Conservation (phyloP, 2,888 invertebrate genomes). For the Sycophila texana region DNA sequence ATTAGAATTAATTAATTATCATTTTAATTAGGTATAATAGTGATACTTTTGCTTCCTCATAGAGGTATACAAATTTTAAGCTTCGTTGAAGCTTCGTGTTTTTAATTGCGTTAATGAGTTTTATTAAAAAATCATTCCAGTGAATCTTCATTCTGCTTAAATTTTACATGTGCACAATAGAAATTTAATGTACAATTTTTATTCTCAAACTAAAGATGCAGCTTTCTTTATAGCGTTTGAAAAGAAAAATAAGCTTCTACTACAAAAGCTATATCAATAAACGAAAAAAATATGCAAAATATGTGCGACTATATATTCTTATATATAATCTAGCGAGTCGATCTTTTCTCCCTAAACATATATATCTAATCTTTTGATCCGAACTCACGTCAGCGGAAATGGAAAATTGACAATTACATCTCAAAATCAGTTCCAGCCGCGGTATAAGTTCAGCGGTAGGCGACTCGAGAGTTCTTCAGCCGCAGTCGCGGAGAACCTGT, state of each 20-base stretch:
- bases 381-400: neutral
- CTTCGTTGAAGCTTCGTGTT: too few species aligned
- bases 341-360: neutral
- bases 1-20: too few species aligned
- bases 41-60: too few species aligned
- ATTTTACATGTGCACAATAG: too few species aligned
- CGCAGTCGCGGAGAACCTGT: neutral
- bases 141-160: too few species aligned
- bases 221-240: too few species aligned
- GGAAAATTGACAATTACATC: neutral
- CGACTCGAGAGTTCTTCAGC: neutral
- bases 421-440: conserved; percentile 5
- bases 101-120: too few species aligned
- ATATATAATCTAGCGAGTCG: neutral
- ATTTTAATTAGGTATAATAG: too few species aligned
- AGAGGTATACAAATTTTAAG: too few species aligned
- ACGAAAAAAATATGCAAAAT: neutral
- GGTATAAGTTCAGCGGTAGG: neutral
- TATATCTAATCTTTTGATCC: neutral
- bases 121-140: too few species aligned
- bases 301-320: neutral
- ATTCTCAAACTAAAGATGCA: too few species aligned
- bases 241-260: neutral
- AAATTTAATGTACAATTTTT: too few species aligned
- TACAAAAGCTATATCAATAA: neutral